phyloP scores from a whole-genome alignment of 2,113 vertebrate species.

The Okapia johnstoni region DNA sequence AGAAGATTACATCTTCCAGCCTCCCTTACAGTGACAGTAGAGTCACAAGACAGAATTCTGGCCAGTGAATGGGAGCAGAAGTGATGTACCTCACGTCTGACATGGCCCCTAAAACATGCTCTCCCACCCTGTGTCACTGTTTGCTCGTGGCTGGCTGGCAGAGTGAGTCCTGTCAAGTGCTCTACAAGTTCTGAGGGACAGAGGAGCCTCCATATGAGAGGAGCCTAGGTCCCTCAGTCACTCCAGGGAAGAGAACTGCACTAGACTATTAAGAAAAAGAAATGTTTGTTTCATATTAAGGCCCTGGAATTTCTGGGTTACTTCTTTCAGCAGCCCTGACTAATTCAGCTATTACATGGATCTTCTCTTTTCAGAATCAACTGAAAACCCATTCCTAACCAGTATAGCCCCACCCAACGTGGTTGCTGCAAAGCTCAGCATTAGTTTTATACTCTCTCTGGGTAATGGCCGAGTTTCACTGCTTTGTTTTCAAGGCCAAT shows the following conservation, averaged over 20 bases:
- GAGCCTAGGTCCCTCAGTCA: background rate
- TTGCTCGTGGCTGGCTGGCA: background rate
- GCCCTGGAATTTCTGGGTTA: background rate
- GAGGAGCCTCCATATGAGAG: background rate
- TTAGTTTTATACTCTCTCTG: background rate
- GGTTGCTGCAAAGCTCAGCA: background rate
- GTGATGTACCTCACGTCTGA: background rate
- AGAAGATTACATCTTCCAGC: background rate
- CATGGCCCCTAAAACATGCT: background rate
- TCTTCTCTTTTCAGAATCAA: background rate
- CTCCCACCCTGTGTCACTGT: background rate
- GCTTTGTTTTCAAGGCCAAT: background rate
- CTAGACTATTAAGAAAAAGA: background rate
- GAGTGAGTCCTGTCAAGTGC: background rate
- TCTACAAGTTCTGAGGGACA: background rate
- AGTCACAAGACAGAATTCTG: background rate
- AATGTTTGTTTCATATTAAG: background rate
- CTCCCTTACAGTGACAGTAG: background rate
- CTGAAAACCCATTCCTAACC: background rate
- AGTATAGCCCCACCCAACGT: background rate
- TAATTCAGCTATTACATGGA: background rate
- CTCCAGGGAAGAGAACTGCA: background rate
- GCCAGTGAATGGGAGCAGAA: background rate
- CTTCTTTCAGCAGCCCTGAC: background rate
- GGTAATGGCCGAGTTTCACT: background rate